These are phyloP conservation scores for Drosophila imparisetae DNA, from an alignment of 2,888 invertebrate genomes.

Conservation along the genomic window DNA sequence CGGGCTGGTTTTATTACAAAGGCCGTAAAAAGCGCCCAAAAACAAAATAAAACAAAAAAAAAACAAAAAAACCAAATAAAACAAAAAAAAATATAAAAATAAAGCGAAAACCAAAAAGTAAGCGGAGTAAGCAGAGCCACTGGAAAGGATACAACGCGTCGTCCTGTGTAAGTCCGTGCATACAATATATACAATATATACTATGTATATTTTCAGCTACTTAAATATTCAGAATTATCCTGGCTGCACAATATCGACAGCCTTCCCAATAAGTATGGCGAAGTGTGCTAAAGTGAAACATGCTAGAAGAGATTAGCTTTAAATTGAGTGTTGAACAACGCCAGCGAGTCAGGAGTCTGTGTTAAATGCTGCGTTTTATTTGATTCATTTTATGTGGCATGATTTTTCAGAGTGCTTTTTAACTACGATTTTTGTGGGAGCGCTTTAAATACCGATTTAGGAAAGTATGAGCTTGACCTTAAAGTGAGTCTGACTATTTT, in stretches of 20 bases:
- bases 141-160: constrained; percentile 63
- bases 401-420: not conserved
- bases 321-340: constrained; percentile 25
- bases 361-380: constrained; percentile 1
- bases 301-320: constrained; percentile 25
- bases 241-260: constrained; percentile 24
- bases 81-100: constrained; percentile 18
- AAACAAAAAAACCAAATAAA: constrained; percentile 22
- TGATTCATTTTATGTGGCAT: not conserved
- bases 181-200: constrained; percentile 14
- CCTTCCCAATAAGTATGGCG: constrained; percentile 6
- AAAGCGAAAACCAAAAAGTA: constrained; percentile 31
- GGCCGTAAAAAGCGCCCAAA: constrained; percentile 62
- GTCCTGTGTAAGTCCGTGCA: constrained; percentile 63
- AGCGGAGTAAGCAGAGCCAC: constrained; percentile 48
- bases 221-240: constrained; percentile 37
- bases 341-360: not conserved
- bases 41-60: constrained; percentile 15
- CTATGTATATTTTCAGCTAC: constrained; percentile 23
- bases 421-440: not conserved
- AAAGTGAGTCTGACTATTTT: not conserved
- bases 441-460: not conserved
- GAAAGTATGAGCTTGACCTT: not conserved
- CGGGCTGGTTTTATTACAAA: constrained; percentile 79
- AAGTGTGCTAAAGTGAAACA: not conserved